These are phyloP conservation scores for Thomomys bottae DNA, from an alignment of 2,113 vertebrate species.

Conservation along the genomic window DNA sequence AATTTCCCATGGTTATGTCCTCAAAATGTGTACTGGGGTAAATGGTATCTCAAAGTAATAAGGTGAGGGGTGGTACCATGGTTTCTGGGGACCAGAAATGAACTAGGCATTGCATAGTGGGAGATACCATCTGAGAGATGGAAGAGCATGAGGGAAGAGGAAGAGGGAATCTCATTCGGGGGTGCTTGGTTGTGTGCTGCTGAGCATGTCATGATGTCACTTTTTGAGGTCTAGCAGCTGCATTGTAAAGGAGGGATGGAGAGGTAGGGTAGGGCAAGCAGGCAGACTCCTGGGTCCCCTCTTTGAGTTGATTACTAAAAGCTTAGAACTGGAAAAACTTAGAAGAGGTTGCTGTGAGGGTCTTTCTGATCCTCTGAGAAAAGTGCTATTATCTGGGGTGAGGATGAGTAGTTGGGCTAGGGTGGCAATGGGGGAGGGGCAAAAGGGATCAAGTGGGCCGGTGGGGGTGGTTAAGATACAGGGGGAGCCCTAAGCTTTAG, in stretches of 20 bases:
- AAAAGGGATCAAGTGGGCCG: not conserved
- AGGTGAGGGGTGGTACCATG: not conserved
- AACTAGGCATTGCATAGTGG: not conserved
- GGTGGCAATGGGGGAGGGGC: not conserved
- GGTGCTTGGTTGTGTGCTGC: conserved; percentile 11
- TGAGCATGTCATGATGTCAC: conserved; percentile 10
- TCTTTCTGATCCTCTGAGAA: not conserved
- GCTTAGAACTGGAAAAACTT: conserved; percentile 27
- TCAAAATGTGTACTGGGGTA: conserved; percentile 10
- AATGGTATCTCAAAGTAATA: too few relatives aligned
- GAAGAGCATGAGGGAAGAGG: too few relatives aligned
- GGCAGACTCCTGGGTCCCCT: not conserved
- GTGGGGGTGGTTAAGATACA: not conserved
- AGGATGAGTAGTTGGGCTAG: not conserved
- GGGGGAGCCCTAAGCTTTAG: not conserved
- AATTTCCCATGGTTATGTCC: conserved; percentile 18
- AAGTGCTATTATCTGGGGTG: not conserved
- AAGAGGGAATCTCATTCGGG: not conserved
- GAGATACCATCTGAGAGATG: not conserved
- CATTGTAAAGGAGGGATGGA: not conserved
- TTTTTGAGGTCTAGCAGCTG: not conserved
- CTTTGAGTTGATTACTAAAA: not conserved
- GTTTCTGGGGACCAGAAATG: not conserved
- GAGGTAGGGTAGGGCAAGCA: not conserved
- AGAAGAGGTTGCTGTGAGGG: not conserved